Percentiles rank a stretch among this genome's conserved stretches.
Conservation (phyloP, 2,797 vertebrate species). For the Enteromius paludinosus region DNA sequence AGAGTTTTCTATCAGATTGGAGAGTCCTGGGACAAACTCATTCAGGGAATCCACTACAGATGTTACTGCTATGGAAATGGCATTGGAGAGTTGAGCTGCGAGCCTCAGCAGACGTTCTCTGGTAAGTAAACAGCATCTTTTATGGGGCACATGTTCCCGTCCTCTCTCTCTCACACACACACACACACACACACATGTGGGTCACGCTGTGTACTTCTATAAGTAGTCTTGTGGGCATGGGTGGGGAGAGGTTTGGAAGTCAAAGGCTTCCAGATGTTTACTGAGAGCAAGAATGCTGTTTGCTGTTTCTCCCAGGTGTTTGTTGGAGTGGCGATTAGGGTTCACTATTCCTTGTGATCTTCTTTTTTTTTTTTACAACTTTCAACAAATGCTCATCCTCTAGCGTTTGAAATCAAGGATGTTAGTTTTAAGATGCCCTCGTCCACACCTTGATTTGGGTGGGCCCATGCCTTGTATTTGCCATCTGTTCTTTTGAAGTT, state of each 20-base stretch:
- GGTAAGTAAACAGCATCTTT: constrained; percentile 74
- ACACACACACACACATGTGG: constrained; percentile 10
- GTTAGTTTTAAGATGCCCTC: constrained; percentile 42
- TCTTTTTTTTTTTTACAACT: constrained; percentile 30
- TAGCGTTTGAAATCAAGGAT: constrained; percentile 44
- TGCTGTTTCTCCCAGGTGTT: constrained; percentile 50
- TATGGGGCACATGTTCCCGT: constrained; percentile 41
- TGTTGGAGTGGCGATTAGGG: constrained; percentile 13
- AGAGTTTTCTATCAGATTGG: constrained; percentile 93
- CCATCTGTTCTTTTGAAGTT: constrained; percentile 56
- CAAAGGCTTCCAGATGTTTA: constrained; percentile 61
- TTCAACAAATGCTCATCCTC: constrained; percentile 51
- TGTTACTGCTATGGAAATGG: constrained; percentile 97
- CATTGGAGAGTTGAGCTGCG: constrained; percentile 94
- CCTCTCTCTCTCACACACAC: neutral
- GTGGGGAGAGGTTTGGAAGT: constrained; percentile 51
- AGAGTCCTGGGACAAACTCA: constrained; percentile 91
- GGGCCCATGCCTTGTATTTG: constrained; percentile 31
- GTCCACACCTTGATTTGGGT: constrained; percentile 48
- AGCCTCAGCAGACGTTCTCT: constrained; percentile 87
- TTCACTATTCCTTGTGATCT: constrained; percentile 38
- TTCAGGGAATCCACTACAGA: constrained; percentile 89
- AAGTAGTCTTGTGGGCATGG: constrained; percentile 54
- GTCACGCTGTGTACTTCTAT: constrained; percentile 37
- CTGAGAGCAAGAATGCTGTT: constrained; percentile 33